Base-by-base conservation (phyloP, 37 sponge, comb jelly and placozoan genomes). In the Ephydatia muelleri region DNA sequence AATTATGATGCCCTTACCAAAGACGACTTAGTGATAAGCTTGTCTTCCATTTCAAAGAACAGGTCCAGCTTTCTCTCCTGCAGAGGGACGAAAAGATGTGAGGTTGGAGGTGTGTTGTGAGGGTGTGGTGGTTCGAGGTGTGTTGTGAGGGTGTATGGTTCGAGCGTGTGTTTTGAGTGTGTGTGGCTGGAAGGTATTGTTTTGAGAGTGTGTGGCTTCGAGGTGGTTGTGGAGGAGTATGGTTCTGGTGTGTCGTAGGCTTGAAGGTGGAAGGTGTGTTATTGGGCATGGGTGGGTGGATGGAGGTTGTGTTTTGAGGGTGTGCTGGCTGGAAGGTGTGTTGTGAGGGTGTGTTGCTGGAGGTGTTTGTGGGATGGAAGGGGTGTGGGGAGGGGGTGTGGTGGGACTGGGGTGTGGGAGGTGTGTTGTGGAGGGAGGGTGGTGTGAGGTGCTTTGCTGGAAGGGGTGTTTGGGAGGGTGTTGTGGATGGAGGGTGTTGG, bases 41-140 rank as follows among this genome's bases (percentile, higher is more conserved):
- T 96, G 83, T 98, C 99, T 70, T 98, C 99, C 72, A 90, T 86
- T 84, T 98, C 99, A 87, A 96, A 98, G 81, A 94, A 94, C 38
- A 82, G 68, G 80, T 98, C 99, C 40, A 98, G 68, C 70, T 92
- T 96, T 35, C 99, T 77, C 57, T 80, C 85, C 96, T 96, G 34
- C 16, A 33, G 31, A 75, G 26, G 11, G 47, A 73, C n/a, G 80
- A 2, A 28, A 14, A 65, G 11, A 39, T 28, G 29, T 26, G 49
- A 21, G 26, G 38, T 28, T 65, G 31, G 43, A 43, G 81, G 70
- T 12, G 57, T 6, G 26, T 37, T 23, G 25, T 16, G 28, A 27
- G 5, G 26, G 6, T 23, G 26, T 38, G 9, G 2, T 22, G 65
- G n/a, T 22, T 9, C 14, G 71, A 38, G 47, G 38, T 3, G 47